Base-by-base conservation (phyloP, 2,888 invertebrate genomes). In the Drosophila anceps region DNA sequence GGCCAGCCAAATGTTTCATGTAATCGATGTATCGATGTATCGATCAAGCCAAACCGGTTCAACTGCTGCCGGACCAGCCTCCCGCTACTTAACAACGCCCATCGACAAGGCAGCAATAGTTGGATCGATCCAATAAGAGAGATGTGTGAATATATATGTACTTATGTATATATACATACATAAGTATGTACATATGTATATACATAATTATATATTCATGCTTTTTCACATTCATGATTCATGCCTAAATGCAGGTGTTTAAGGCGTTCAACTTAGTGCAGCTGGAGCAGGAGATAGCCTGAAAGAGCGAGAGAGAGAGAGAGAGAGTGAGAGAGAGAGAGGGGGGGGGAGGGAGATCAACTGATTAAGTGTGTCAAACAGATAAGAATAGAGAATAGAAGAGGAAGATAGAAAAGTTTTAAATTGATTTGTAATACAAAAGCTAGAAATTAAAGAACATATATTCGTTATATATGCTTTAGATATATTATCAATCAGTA, bases 241-340 rank as follows among this genome's bases (percentile, higher is more conserved):
- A 67, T 46, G 37, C 24, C 24, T 15, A 54, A 48, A 46, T 44
- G 65, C 65, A 67, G 67, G 67, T 67, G 67, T 64, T 67, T n/a
- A 9, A 46, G 24, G 31, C 39, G 31, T 44, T 66, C 29, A 44
- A 53, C 43, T 39, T 51, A 18, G 18, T 9, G 18, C 29, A 33
- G 33, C 8, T n/a, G 35, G 35, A 39, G 33, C 0, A 18, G 24
- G 50, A 13, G 20, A 41, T 1, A 41, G 29, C n/a, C 1, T 15
- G n/a, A 9, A 12, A 20, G 27, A 37, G 27, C 48, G 35, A 15
- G 24, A 37, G 24, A n/a, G 3, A 2, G 12, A 50, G 29, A 1
- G 29, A 0, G 12, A 27, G 46, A 31, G 18, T 2, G 18, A 20
- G 41, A 8, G 20, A 43, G 41, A 10, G n/a, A 48, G n/a, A 1